Percentiles rank a stretch among this genome's conserved stretches.
phyloP scores from a whole-genome alignment of 2,113 vertebrate genomes.

The Zingel zingel region DNA sequence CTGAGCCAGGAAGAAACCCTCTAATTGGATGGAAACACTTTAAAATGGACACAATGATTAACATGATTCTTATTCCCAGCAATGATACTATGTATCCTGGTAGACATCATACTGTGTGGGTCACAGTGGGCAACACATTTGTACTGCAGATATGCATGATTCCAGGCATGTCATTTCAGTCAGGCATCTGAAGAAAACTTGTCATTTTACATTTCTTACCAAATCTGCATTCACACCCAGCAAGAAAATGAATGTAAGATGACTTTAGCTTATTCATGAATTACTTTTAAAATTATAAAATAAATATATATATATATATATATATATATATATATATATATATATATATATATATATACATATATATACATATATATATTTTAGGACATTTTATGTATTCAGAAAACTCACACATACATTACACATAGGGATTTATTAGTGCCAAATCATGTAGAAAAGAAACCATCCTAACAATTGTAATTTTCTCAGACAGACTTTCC shows the following conservation, averaged over 20 bases:
- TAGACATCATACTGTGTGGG: background rate
- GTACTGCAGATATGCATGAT: background rate
- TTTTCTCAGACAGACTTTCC: background rate
- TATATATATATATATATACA: too few relatives aligned
- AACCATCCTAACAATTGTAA: background rate
- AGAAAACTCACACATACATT: background rate
- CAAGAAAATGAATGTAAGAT: background rate
- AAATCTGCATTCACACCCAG: background rate
- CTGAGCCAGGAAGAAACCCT: conserved; percentile 30
- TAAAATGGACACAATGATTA: conserved; percentile 10
- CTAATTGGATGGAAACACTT: conserved; percentile 50
- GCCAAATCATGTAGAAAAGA: background rate
- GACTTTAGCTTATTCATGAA: background rate
- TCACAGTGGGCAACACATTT: background rate
- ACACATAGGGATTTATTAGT: background rate
- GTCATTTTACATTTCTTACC: background rate
- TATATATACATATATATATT: too few relatives aligned
- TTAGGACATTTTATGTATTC: background rate
- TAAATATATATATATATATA: background rate
- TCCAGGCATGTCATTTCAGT: background rate
- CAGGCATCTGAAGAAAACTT: background rate
- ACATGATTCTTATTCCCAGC: conserved; percentile 5
- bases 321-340: too few relatives aligned
- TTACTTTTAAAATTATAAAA: background rate
- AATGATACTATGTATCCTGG: background rate